These are phyloP conservation scores for Pseudomyrmex flavicornis DNA, from an alignment of 1,140 invertebrate species.

Conservation along the genomic window DNA sequence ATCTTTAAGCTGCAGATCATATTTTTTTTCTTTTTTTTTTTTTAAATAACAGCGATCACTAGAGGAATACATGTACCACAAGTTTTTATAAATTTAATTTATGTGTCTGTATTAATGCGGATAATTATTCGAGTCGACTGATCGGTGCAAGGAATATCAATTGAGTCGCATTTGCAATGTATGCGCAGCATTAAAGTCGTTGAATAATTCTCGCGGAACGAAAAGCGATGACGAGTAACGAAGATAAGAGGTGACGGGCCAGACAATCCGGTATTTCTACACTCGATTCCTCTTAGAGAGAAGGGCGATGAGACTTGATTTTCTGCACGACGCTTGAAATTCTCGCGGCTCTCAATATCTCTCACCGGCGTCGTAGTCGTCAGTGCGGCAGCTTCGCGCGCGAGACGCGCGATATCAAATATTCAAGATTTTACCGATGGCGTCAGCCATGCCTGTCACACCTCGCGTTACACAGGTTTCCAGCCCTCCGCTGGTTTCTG, in stretches of 20 bases:
- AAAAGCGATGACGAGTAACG: conserved; percentile 61
- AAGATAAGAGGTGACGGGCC: conserved; percentile 61
- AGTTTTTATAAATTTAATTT: conserved; percentile 38
- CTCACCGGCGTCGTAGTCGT: conserved; percentile 59
- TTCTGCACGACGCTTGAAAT: conserved; percentile 61
- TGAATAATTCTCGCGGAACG: conserved; percentile 62
- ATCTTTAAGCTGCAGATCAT: not conserved
- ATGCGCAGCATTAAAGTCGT: conserved; percentile 54
- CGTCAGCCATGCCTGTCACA: conserved; percentile 73
- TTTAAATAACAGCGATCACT: not conserved
- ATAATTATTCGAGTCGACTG: conserved; percentile 37
- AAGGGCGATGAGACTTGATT: conserved; percentile 58
- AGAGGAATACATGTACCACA: not conserved
- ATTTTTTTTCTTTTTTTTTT: not conserved
- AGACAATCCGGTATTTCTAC: conserved; percentile 61
- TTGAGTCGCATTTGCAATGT: conserved; percentile 21
- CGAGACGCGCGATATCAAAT: conserved; percentile 73
- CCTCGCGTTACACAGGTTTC: conserved; percentile 74
- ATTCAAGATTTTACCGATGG: conserved; percentile 74
- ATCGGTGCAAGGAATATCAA: conserved; percentile 19
- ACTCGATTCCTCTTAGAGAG: conserved; percentile 55
- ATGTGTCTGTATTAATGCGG: not conserved
- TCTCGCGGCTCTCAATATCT: conserved; percentile 63
- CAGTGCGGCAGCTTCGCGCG: conserved; percentile 19
- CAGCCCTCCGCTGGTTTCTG: conserved; percentile 48